phyloP scores from a whole-genome alignment of 2,113 vertebrate species.

The human (Homo sapiens) region DNA sequence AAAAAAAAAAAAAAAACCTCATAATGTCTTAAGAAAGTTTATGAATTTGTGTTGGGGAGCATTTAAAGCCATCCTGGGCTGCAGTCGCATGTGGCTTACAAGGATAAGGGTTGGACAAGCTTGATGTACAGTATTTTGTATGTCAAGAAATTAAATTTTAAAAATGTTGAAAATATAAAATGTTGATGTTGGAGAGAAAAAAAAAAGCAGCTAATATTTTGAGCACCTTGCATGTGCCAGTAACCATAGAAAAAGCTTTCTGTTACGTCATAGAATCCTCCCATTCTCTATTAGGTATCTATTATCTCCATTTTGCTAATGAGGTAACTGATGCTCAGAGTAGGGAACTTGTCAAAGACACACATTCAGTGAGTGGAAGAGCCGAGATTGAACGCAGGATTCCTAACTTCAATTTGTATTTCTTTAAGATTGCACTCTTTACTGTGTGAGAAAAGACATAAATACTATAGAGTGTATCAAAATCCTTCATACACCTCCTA shows the following conservation, averaged over 20 bases:
- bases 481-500: background rate
- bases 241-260: background rate
- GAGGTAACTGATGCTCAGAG: background rate
- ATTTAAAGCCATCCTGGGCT: no score
- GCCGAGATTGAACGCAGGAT: background rate
- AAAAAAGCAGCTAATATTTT: background rate
- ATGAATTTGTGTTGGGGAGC: no score
- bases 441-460: background rate
- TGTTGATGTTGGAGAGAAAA: background rate
- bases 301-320: background rate
- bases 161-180: background rate
- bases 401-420: background rate
- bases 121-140: background rate
- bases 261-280: background rate
- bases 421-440: background rate
- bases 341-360: background rate
- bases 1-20: no score
- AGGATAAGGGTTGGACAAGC: no score
- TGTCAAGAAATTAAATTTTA: background rate
- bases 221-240: background rate
- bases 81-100: no score
- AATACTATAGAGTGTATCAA: background rate
- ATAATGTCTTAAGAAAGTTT: no score
- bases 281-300: background rate
- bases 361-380: background rate